Percentiles rank a stretch among this genome's conserved stretches.
Conservation (phyloP, 2,888 invertebrate species). For the Agelastica alni region DNA sequence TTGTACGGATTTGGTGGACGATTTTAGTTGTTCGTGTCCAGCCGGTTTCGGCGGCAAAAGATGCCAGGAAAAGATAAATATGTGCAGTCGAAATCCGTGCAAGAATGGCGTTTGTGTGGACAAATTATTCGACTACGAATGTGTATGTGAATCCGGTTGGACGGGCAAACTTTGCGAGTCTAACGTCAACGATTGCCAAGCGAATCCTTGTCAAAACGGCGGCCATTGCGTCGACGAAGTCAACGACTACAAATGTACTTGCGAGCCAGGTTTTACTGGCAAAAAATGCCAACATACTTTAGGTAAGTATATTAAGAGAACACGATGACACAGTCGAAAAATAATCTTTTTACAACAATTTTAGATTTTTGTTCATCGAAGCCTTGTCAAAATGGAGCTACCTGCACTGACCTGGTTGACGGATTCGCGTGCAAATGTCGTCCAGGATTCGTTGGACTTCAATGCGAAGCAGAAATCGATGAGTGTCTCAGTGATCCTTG, state of each 20-base stretch:
- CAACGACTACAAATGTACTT: conserved; percentile 83
- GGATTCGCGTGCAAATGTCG: conserved; percentile 92
- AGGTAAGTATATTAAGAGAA: too few relatives aligned
- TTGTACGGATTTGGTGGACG: conserved; percentile 92
- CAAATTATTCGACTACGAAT: conserved; percentile 82
- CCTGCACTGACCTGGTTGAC: conserved; percentile 84
- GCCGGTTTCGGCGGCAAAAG: conserved; percentile 94
- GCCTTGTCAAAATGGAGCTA: conserved; percentile 92
- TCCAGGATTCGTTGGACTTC: conserved; percentile 89
- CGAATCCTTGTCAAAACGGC: conserved; percentile 88
- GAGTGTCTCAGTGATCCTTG: conserved; percentile 92
- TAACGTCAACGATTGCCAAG: conserved; percentile 89
- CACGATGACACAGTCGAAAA: too few relatives aligned
- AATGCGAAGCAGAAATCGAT: conserved; percentile 91
- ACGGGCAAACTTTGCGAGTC: conserved; percentile 82
- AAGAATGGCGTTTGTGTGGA: conserved; percentile 93
- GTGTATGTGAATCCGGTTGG: conserved; percentile 93
- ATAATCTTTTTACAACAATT: background rate
- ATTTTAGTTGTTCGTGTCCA: conserved; percentile 92
- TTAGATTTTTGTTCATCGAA: conserved; percentile 83
- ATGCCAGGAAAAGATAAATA: conserved; percentile 92
- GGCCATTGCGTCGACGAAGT: conserved; percentile 89
- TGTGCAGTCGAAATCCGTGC: conserved; percentile 89
- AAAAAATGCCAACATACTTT: conserved; percentile 82
- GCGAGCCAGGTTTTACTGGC: conserved; percentile 93